Evolutionary conservation across 2,888 invertebrate genomes (phyloP), one percentile per base, ranked within the genome.

Genomic region (Acronicta aceris): DNA sequence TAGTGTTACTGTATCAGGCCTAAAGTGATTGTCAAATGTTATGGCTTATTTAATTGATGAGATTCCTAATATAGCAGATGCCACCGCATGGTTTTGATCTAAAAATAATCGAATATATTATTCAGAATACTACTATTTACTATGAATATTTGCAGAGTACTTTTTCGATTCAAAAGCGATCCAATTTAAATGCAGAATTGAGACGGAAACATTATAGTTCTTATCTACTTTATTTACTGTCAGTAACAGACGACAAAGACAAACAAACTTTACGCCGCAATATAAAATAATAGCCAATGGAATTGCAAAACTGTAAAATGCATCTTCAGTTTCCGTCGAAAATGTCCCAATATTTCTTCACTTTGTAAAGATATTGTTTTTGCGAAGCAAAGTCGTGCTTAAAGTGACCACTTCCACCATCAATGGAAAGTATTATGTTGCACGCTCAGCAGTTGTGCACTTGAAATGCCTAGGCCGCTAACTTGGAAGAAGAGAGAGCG

Each of bases 371-470:
- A 79, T 76, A 80, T 81, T 83, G 81, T 83, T 85, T 83, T 83
- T 76, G 76, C 72, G 71, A 75, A 79, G 75, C 74, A 74, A 77
- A 84, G 77, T 81, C 79, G 65, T 71, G 81, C 71, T 84, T 78
- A 82, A 84, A 84, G 83, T 89, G 88, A 88, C 88, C 89, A 84
- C 85, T 87, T 84, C 83, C 72, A 79, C 74, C 82, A 72, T 85
- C 82, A 85, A 84, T 86, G 82, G 82, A 79, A 83, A 85, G 85
- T 85, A 88, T 87, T 86, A 84, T 81, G 84, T 85, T 84, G 86
- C 88, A 80, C 81, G 81, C 81, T 88, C 86, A 85, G 87, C 86
- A 81, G 77, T 85, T 84, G 83, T 82, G 83, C 84, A 81, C 85
- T 87, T 86, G 85, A 82, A 86, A 85, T 78, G 71, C 66, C 77